phyloP scores from a whole-genome alignment of 2,113 vertebrate genomes.

The Gallinago media region DNA sequence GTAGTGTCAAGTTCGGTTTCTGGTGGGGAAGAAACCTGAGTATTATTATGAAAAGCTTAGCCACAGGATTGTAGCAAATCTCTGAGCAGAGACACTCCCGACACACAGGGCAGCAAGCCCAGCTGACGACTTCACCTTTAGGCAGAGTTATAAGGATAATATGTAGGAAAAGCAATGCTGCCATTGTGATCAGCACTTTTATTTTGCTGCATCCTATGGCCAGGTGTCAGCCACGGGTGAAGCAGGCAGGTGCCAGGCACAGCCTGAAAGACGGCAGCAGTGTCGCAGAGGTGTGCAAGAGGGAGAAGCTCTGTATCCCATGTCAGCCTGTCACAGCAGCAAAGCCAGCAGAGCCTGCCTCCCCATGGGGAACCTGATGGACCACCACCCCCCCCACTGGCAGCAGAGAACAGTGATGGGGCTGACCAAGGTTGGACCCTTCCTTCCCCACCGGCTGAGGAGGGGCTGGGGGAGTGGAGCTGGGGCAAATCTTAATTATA shows the following conservation, averaged over 20 bases:
- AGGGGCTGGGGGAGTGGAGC: accelerated
- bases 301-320: background rate
- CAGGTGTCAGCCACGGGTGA: accelerated
- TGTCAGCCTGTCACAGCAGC: background rate
- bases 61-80: background rate
- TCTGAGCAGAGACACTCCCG: background rate
- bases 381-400: background rate
- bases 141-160: background rate
- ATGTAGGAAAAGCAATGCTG: background rate
- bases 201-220: background rate
- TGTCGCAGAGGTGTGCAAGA: background rate
- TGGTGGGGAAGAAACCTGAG: background rate
- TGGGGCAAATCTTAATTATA: background rate
- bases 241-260: background rate
- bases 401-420: background rate
- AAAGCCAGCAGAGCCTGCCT: background rate
- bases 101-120: background rate
- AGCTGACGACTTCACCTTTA: background rate
- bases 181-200: accelerated
- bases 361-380: accelerated
- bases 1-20: background rate
- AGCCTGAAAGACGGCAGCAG: background rate
- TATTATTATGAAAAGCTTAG: background rate
- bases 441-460: background rate
- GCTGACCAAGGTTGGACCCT: background rate